A percentile compares a stretch with the other conserved stretches of the same genome.
phyloP scores from a whole-genome alignment of 1,140 invertebrate species.

The Drosophila triauraria region DNA sequence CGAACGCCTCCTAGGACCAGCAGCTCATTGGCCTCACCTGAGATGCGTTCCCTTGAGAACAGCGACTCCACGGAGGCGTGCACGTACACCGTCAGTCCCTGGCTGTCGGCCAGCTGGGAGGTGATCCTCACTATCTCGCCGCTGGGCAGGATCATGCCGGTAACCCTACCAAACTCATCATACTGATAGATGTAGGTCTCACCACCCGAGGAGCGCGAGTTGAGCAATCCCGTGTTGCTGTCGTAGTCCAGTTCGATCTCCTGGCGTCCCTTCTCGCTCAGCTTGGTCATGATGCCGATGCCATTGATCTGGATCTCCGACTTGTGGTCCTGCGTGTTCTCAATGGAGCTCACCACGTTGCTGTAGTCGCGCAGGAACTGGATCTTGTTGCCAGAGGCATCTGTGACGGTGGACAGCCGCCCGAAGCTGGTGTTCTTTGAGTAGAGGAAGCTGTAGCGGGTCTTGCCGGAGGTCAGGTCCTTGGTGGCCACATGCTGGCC shows the following conservation, averaged over 20 bases:
- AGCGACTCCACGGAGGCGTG: conserved; percentile 84
- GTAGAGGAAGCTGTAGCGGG: conserved; percentile 97
- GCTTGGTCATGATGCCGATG: conserved; percentile 93
- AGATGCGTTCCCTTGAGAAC: conserved; percentile 70
- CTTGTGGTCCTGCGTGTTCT: conserved; percentile 97
- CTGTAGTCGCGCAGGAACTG: conserved; percentile 96
- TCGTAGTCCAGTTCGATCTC: conserved; percentile 95
- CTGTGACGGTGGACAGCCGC: conserved; percentile 95
- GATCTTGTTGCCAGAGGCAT: conserved; percentile 97
- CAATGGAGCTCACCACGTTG: conserved; percentile 95
- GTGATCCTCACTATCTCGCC: conserved; percentile 93
- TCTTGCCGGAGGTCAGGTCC: conserved; percentile 96
- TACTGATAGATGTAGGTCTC: conserved; percentile 96
- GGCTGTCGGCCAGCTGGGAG: conserved; percentile 90
- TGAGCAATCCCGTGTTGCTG: conserved; percentile 91
- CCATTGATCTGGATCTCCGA: conserved; percentile 95
- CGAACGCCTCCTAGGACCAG: conserved; percentile 87
- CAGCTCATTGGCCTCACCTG: conserved; percentile 83
- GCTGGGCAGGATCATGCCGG: conserved; percentile 93
- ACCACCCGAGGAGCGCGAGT: conserved; percentile 92
- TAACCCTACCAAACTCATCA: conserved; percentile 93
- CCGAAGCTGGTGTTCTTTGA: conserved; percentile 98
- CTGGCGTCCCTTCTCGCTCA: conserved; percentile 92
- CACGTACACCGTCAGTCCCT: conserved; percentile 91
- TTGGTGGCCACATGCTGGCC: conserved; percentile 97